Conservation (phyloP, 2,888 invertebrate genomes). For the Lacanobia oleracea region DNA sequence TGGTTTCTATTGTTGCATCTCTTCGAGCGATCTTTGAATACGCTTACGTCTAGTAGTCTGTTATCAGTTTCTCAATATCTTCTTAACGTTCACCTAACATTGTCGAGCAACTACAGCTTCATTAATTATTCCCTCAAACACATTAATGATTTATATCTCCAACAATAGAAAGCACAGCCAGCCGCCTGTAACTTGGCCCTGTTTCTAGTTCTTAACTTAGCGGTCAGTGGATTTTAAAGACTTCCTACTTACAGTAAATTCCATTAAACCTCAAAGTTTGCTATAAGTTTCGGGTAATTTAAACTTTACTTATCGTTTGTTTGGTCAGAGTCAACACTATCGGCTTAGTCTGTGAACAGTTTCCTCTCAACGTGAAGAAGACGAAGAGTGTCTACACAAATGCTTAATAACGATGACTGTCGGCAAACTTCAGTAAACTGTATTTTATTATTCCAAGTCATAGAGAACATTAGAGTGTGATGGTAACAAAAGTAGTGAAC, state of each 20-base stretch:
- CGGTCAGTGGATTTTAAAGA: constrained; percentile 71
- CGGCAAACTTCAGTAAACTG: constrained; percentile 4
- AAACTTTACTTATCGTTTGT: constrained; percentile 49
- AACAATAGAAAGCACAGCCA: constrained; percentile 10
- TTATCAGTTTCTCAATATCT: constrained; percentile 11
- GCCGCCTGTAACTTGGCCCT: constrained; percentile 53
- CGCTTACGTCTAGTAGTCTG: background rate
- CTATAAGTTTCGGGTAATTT: constrained; percentile 60
- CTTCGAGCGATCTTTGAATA: background rate
- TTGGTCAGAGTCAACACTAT: constrained; percentile 29
- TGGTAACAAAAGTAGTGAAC: constrained; percentile 57
- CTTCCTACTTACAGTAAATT: constrained; percentile 67
- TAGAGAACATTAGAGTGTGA: constrained; percentile 25
- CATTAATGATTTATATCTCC: background rate
- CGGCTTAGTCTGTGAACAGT: constrained; percentile 17
- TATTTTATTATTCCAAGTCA: constrained; percentile 11
- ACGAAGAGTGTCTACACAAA: constrained; percentile 17
- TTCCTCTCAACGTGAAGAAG: constrained; percentile 4
- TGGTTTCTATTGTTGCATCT: background rate
- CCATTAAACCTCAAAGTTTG: constrained; percentile 60
- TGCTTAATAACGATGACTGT: background rate
- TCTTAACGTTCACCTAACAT: background rate
- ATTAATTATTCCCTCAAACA: constrained; percentile 29
- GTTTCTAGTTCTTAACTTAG: constrained; percentile 54
- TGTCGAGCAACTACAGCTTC: background rate